phyloP scores from a whole-genome alignment of 1,140 invertebrate genomes.

The Trachymyrmex cornetzi region DNA sequence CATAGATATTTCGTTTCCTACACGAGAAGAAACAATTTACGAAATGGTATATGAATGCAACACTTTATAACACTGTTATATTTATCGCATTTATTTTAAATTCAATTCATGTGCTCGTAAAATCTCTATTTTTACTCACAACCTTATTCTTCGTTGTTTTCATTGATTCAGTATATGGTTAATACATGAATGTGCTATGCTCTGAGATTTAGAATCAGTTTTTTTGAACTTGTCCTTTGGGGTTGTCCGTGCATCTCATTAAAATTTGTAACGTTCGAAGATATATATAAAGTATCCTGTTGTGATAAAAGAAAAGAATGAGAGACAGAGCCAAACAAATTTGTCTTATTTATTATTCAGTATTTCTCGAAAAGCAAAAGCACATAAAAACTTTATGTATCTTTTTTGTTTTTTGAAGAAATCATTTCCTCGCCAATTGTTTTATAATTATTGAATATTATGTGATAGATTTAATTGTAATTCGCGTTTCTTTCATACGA shows the following conservation, averaged over 20 bases:
- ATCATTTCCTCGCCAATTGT: not conserved
- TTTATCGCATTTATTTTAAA: constrained; percentile 57
- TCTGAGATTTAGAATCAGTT: constrained; percentile 58
- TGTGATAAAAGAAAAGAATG: not conserved
- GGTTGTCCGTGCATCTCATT: constrained; percentile 17
- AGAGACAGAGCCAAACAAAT: not conserved
- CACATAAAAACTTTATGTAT: not conserved
- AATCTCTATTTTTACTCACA: constrained; percentile 55
- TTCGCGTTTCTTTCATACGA: not conserved
- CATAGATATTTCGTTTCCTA: not conserved
- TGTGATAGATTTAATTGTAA: not conserved
- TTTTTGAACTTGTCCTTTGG: constrained; percentile 12
- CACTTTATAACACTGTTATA: not conserved
- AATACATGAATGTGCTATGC: constrained; percentile 65
- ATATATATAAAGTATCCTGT: not conserved
- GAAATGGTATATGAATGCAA: not conserved
- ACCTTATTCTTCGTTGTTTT: constrained; percentile 65
- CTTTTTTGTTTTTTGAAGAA: not conserved
- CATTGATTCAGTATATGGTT: constrained; percentile 66
- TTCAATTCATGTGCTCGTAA: constrained; percentile 63
- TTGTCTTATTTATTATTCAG: constrained; percentile 8
- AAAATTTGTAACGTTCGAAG: constrained; percentile 19
- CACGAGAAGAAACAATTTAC: constrained; percentile 3
- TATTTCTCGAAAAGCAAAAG: not conserved
- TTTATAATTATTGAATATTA: not conserved